Evolutionary conservation across 2,797 vertebrate species (phyloP).

Genomic region (Labroides dimidiatus): DNA sequence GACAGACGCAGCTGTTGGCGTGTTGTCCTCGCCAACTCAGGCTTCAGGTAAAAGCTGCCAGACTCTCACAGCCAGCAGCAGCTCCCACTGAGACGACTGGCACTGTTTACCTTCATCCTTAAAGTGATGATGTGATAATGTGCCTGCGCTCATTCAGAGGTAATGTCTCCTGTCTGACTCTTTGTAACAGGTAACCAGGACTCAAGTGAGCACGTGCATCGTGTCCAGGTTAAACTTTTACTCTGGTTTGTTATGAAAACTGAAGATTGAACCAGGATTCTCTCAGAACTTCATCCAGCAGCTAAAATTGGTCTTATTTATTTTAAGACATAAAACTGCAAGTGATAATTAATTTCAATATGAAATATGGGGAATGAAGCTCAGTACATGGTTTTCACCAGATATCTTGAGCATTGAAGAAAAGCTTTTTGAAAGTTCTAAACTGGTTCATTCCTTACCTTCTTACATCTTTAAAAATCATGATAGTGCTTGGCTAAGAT

Average conservation of each 20-base stretch:
- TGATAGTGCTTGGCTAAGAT: no score
- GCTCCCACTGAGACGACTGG: conserved; percentile 56
- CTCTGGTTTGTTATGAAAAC: neutral
- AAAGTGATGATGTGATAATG: conserved; percentile 1
- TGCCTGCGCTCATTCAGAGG: conserved; percentile 8
- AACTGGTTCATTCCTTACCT: no score
- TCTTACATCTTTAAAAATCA: no score
- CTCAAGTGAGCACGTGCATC: neutral
- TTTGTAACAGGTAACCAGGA: neutral
- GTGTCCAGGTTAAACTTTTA: no score
- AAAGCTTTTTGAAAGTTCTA: no score
- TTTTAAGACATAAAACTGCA: no score
- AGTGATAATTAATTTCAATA: no score
- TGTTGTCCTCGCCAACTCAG: conserved; percentile 44
- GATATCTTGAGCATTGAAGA: no score
- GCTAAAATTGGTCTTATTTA: no score
- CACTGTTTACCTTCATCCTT: conserved; percentile 22
- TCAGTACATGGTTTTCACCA: no score
- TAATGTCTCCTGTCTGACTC: neutral
- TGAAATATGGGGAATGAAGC: no score
- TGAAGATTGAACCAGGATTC: neutral
- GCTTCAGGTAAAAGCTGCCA: conserved; percentile 73
- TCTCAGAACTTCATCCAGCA: no score
- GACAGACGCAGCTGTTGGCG: conserved; percentile 64
- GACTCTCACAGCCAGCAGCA: conserved; percentile 50